Conservation (phyloP, 2,888 invertebrate genomes). For the Marronus borbonicus region DNA sequence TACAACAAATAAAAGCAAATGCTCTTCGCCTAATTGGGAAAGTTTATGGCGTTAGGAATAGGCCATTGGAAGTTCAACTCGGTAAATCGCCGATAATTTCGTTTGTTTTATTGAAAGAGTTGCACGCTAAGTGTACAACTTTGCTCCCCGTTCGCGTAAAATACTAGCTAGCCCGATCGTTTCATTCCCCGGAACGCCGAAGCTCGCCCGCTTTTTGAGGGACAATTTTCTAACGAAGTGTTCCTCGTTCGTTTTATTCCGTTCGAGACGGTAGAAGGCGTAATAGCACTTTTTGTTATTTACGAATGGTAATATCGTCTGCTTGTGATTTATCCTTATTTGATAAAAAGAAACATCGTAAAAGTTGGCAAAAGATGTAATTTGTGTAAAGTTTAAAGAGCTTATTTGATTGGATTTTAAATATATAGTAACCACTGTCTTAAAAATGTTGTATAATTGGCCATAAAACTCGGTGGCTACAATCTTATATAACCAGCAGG, state of each 20-base stretch:
- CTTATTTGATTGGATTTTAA: too few species aligned
- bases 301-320: too few species aligned
- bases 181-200: background rate
- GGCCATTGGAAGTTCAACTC: conserved; percentile 46
- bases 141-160: conserved; percentile 24
- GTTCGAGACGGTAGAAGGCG: background rate
- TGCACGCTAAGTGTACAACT: conserved; percentile 52
- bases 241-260: conserved; percentile 1
- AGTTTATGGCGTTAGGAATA: conserved; percentile 50
- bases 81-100: conserved; percentile 57
- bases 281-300: background rate
- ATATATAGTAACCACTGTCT: too few species aligned
- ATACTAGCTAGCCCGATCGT: conserved; percentile 20
- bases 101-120: conserved; percentile 59
- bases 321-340: too few species aligned
- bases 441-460: too few species aligned
- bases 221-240: conserved; percentile 11
- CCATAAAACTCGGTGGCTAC: too few species aligned
- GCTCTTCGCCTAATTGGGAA: conserved; percentile 47
- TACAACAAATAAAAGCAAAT: conserved; percentile 44
- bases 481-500: too few species aligned
- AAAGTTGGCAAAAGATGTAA: too few species aligned
- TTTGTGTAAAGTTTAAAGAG: too few species aligned
- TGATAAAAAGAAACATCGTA: too few species aligned
- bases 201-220: background rate